Conservation (phyloP, 2,888 invertebrate genomes). For the Bugulina stolonifera region DNA sequence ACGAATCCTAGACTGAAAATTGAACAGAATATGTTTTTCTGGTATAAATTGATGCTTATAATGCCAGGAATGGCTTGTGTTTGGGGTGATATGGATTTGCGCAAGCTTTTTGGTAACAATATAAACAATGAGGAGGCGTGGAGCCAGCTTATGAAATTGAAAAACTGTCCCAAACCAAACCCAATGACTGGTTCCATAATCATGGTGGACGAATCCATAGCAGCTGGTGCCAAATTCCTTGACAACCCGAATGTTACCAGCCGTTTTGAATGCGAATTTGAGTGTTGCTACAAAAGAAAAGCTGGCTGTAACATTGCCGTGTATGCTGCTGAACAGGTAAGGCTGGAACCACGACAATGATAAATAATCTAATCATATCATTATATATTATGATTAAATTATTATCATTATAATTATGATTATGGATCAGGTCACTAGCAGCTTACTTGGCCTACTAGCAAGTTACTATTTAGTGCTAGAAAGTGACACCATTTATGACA, state of each 20-base stretch:
- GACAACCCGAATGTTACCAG: not conserved
- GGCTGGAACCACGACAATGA: too few relatives aligned
- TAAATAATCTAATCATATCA: too few relatives aligned
- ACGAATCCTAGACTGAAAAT: too few relatives aligned
- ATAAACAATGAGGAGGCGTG: not conserved
- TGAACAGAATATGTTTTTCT: too few relatives aligned
- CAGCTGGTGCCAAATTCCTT: slow-evolving; percentile 15
- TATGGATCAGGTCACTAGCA: too few relatives aligned
- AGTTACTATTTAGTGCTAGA: too few relatives aligned
- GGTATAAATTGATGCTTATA: too few relatives aligned
- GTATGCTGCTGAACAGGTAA: slow-evolving; percentile 8
- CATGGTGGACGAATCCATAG: slow-evolving; percentile 2
- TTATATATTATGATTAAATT: too few relatives aligned
- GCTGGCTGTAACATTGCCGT: slow-evolving; percentile 9
- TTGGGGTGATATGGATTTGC: not conserved
- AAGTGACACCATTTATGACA: too few relatives aligned
- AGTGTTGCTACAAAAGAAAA: slow-evolving; percentile 8
- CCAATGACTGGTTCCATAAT: not conserved
- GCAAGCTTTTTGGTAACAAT: slow-evolving; percentile 12
- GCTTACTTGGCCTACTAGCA: too few relatives aligned
- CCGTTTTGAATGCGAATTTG: slow-evolving; percentile 21
- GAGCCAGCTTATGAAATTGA: not conserved
- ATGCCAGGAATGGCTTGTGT: too few relatives aligned
- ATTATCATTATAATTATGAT: too few relatives aligned
- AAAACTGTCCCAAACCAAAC: slow-evolving; percentile 3